A percentile compares a stretch with the other conserved stretches of the same genome.
phyloP scores from a whole-genome alignment of 2,113 vertebrate genomes.

The Blennius ocellaris region DNA sequence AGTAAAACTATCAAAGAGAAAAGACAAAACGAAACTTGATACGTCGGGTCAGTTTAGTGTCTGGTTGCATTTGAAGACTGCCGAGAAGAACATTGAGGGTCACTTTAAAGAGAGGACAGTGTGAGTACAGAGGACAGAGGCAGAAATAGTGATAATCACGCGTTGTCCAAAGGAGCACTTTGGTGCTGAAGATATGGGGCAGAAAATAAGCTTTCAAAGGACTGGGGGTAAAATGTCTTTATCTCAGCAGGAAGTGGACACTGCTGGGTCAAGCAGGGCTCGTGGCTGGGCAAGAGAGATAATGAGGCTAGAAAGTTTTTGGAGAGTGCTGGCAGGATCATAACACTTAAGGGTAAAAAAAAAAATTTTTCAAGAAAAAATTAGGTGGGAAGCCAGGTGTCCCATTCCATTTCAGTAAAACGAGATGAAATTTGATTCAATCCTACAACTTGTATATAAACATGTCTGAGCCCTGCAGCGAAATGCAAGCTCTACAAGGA shows the following conservation, averaged over 20 bases:
- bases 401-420: conserved; percentile 45
- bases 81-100: conserved; percentile 15
- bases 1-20: conserved; percentile 2
- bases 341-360: neutral
- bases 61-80: neutral
- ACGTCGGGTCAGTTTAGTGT: conserved; percentile 11
- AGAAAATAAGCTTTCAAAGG: conserved; percentile 59
- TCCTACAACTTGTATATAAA: conserved; percentile 35
- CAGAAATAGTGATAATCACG: conserved; percentile 32
- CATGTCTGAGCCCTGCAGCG: conserved; percentile 41
- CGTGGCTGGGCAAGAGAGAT: conserved; percentile 53
- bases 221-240: conserved; percentile 47
- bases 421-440: conserved; percentile 17
- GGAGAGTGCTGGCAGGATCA: conserved; percentile 26
- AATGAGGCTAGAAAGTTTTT: conserved; percentile 39
- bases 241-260: conserved; percentile 54
- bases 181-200: conserved; percentile 46
- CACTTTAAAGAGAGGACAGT: neutral
- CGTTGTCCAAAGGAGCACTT: conserved; percentile 34
- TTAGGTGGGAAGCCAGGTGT: conserved; percentile 22
- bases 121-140: conserved; percentile 16
- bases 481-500: conserved; percentile 29
- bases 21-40: neutral
- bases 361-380: neutral
- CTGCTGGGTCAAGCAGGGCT: conserved; percentile 57